These are phyloP conservation scores for Steinernema carpocapsae DNA, from an alignment of 2,888 invertebrate genomes.

Conservation along the genomic window DNA sequence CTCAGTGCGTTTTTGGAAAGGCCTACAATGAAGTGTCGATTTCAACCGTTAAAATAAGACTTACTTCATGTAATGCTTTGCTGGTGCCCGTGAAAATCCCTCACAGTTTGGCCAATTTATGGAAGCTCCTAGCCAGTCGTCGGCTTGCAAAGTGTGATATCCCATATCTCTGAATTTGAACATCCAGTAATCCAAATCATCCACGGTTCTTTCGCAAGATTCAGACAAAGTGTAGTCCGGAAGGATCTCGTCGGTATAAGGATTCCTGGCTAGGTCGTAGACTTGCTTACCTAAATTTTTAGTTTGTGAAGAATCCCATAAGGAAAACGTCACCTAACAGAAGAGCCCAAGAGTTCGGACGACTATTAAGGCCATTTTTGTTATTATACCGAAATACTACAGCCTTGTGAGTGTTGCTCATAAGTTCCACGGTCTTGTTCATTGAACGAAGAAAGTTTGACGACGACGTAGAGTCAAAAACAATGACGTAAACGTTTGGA, in stretches of 20 bases:
- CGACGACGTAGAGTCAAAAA: not conserved
- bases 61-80: constrained; percentile 39
- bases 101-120: constrained; percentile 34
- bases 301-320: not conserved
- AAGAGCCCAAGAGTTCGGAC: constrained; percentile 3
- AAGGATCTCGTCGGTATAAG: not conserved
- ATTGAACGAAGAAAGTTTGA: not conserved
- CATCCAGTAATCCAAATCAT: constrained; percentile 9
- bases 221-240: not conserved
- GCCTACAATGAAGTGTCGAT: not conserved
- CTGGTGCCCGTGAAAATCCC: constrained; percentile 29
- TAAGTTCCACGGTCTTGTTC: not conserved
- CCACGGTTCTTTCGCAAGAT: not conserved
- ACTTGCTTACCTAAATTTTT: constrained; percentile 12
- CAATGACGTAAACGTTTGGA: constrained; percentile 10
- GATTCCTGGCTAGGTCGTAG: constrained; percentile 4
- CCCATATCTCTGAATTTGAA: not conserved
- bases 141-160: constrained; percentile 20
- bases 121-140: not conserved
- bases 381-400: not conserved
- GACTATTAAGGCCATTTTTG: not conserved
- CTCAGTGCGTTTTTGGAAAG: not conserved
- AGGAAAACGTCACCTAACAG: not conserved
- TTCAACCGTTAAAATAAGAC: not conserved
- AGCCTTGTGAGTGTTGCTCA: not conserved